Evolutionary conservation across 1,140 invertebrate genomes (phyloP), one percentile per base, ranked within the genome.

Genomic region (Drosophila prosaltans): DNA sequence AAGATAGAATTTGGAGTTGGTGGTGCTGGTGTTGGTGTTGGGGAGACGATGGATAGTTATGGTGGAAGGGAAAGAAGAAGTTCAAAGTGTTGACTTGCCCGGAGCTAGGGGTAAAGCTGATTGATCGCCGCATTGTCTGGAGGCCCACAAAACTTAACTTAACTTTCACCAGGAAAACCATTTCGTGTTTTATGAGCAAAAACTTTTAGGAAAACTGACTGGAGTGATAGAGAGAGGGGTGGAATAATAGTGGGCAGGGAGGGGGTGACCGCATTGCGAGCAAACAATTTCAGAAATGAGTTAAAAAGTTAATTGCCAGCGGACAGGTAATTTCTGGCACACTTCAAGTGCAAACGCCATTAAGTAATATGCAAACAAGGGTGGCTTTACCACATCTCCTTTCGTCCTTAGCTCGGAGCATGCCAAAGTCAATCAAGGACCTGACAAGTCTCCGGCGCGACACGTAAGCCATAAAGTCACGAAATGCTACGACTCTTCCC

Each of bases 261-360:
- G 11, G 54, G 64, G 54, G 39, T 72, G 41, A 78, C 75, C 75
- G 74, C 74, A 78, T 72, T 78, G 79, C 74, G 64, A 71, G 62
- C 55, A 77, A 78, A 63, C 83, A 77, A 79, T 72, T 86, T 72
- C 58, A 72, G 79, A 80, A 88, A 88, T 82, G 80, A 88, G 84
- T 89, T 89, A 84, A 90, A 78, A 84, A 91, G 88, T 91, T 91
- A 91, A 91, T 91, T 91, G 90, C 76, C 81, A 69, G 76, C 72
- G 89, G 78, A 91, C 89, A 91, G 89, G 89, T 91, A 91, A 88
- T 88, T 91, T 91, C 75, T 82, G 77, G 89, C 89, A 91, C 89
- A 89, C 89, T 84, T 89, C 74, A 80, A 89, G 74, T 81, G 80
- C 75, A 72, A 84, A 78, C 70, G 71, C 80, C 73, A 84, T 84